phyloP scores from a whole-genome alignment of 64 coral and sea anemone species.

The Porites lutea region DNA sequence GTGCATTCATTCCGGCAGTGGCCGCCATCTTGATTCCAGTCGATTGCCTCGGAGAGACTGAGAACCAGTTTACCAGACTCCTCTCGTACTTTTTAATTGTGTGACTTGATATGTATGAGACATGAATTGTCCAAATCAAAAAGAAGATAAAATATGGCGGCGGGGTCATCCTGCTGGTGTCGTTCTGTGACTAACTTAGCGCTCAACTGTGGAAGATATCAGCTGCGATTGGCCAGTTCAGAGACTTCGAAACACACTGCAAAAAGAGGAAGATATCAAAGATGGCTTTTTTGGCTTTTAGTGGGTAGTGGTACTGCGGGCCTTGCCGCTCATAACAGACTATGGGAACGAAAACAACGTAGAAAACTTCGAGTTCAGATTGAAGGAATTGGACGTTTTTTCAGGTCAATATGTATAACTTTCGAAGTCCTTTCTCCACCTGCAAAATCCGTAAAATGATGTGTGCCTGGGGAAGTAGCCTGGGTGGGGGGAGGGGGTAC shows the following conservation, averaged over 20 bases:
- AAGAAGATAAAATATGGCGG: not conserved
- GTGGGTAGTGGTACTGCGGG: constrained; percentile 1
- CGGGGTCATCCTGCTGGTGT: not conserved
- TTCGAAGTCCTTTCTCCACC: not conserved
- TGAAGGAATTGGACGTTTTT: constrained; percentile 91
- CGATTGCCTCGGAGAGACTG: no score
- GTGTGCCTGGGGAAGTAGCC: no score
- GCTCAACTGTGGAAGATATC: not conserved
- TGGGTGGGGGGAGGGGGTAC: no score
- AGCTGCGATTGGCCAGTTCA: constrained; percentile 1
- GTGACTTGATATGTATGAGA: not conserved
- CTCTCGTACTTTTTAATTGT: not conserved
- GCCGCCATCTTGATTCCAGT: constrained; percentile 79
- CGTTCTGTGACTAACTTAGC: not conserved
- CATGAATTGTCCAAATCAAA: not conserved
- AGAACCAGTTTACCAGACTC: not conserved
- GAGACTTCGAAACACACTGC: not conserved
- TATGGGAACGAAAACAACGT: constrained; percentile 76
- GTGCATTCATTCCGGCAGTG: constrained; percentile 57
- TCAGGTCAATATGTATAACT: constrained; percentile 63
- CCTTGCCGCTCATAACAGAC: constrained; percentile 1
- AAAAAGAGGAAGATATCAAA: not conserved
- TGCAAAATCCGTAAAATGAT: not conserved
- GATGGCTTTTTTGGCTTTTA: constrained; percentile 12
- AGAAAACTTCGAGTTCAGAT: constrained; percentile 77